These are phyloP conservation scores for Xiphophorus hellerii DNA, from an alignment of 2,113 vertebrate species.

Conservation along the genomic window DNA sequence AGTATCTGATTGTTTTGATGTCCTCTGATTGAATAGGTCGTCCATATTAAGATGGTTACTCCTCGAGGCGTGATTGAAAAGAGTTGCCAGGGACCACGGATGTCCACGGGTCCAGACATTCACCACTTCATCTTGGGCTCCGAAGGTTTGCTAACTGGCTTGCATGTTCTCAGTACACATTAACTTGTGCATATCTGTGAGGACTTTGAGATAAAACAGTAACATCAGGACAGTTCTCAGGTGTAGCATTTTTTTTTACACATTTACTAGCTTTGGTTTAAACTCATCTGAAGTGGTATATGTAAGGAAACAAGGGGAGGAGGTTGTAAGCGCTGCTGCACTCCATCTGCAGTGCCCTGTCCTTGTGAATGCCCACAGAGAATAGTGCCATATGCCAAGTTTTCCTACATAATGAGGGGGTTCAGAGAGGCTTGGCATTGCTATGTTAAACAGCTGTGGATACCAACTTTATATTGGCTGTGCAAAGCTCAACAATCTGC, in stretches of 20 bases:
- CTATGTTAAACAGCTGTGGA: slow-evolving; percentile 74
- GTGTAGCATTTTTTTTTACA: slow-evolving; percentile 16
- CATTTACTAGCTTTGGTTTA: slow-evolving; percentile 59
- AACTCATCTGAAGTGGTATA: slow-evolving; percentile 39
- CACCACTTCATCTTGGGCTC: slow-evolving; percentile 99
- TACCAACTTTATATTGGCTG: slow-evolving; percentile 67
- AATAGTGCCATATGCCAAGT: slow-evolving; percentile 78
- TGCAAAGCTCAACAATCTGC: slow-evolving; percentile 71
- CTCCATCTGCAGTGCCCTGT: slow-evolving; percentile 65
- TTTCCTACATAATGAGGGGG: slow-evolving; percentile 69
- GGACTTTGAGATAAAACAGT: slow-evolving; percentile 10
- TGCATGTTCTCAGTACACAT: neutral
- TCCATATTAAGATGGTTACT: slow-evolving; percentile 98
- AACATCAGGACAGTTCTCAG: neutral
- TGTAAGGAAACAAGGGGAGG: slow-evolving; percentile 51
- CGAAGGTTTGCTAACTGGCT: slow-evolving; percentile 85
- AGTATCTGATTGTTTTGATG: slow-evolving; percentile 3
- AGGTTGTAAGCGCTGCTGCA: slow-evolving; percentile 27
- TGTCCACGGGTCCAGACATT: slow-evolving; percentile 96
- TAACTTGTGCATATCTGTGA: slow-evolving; percentile 13
- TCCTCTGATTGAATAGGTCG: slow-evolving; percentile 81
- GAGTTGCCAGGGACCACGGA: slow-evolving; percentile 94
- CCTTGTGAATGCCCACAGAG: slow-evolving; percentile 73
- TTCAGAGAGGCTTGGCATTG: slow-evolving; percentile 69
- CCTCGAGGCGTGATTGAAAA: slow-evolving; percentile 96